Evolutionary conservation across 2,797 vertebrate genomes (phyloP).

Genomic region (Chiroxiphia lanceolata): DNA sequence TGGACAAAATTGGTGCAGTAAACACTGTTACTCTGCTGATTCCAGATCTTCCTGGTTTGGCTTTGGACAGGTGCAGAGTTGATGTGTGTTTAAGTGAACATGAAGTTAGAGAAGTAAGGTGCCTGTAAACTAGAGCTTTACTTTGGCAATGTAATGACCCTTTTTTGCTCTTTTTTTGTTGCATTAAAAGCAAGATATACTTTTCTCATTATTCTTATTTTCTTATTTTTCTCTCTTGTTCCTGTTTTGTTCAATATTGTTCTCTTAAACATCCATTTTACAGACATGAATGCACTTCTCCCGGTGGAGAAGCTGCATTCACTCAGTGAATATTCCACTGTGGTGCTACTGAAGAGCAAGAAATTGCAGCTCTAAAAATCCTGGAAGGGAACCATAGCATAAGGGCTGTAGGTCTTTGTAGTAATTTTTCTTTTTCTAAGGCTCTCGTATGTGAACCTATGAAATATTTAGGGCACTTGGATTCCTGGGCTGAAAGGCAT

Average conservation of each 20-base stretch:
- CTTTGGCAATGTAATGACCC: rapidly evolving
- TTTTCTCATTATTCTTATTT: background rate
- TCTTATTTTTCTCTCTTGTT: background rate
- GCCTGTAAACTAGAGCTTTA: background rate
- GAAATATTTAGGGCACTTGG: background rate
- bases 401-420: background rate
- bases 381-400: background rate
- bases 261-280: background rate
- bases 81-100: background rate
- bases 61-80: background rate
- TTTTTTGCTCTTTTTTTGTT: background rate
- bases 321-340: background rate
- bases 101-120: background rate
- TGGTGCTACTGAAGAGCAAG: background rate
- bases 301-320: background rate
- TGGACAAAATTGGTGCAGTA: background rate
- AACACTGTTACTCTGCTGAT: background rate
- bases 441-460: background rate
- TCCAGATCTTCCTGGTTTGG: background rate
- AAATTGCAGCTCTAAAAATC: background rate
- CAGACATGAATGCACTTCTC: background rate
- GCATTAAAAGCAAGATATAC: background rate
- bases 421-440: background rate
- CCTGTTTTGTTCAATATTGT: background rate
- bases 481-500: background rate